Evolutionary conservation across 2,888 invertebrate genomes (phyloP), one percentile per base, ranked within the genome.

Genomic region (Ophonus ardosiacus): DNA sequence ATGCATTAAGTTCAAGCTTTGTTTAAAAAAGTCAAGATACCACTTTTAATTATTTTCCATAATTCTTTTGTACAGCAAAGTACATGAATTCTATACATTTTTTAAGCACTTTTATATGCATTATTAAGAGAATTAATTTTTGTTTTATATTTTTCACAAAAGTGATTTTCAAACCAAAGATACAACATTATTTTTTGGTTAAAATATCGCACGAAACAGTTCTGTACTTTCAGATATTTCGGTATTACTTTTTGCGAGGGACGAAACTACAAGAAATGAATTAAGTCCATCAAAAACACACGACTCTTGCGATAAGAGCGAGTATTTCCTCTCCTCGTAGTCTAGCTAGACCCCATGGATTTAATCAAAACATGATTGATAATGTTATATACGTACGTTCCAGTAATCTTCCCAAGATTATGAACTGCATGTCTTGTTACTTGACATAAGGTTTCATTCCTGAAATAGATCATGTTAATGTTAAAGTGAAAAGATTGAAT

Each of bases 331-430:
- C 68, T 63, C 15, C 18, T 43, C 43, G 43, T 74, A 74, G 15
- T 43, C 40, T 43, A 13, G 18, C 71, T 17, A 43, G 71, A 74
- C 71, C 71, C 51, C 40, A 74, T 43, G 71, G 71, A 74, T 74
- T 74, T 74, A 43, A 74, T 74, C 71, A 74, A 40, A 74, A 74
- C 17, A 74, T 74, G 71, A 74, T 74, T 40, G 71, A 74, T 74
- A 74, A 74, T 74, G 71, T 43, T 51, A 18, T 40, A 71, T 71
- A 38, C 38, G 15, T 71, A 38, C 15, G 68, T 40, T 74, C 71
- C 40, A 68, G 68, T 15, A 68, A 68, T 68, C 40, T 68, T 68
- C 15, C 68, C 17, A 43, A 17, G 71, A 74, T 74, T 43, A 74
- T 43, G 43, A 74, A 74, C 43, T 74, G 18, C 71, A 43, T 43